Conservation (phyloP, 2,888 invertebrate species). For the Cloeon dipterum region DNA sequence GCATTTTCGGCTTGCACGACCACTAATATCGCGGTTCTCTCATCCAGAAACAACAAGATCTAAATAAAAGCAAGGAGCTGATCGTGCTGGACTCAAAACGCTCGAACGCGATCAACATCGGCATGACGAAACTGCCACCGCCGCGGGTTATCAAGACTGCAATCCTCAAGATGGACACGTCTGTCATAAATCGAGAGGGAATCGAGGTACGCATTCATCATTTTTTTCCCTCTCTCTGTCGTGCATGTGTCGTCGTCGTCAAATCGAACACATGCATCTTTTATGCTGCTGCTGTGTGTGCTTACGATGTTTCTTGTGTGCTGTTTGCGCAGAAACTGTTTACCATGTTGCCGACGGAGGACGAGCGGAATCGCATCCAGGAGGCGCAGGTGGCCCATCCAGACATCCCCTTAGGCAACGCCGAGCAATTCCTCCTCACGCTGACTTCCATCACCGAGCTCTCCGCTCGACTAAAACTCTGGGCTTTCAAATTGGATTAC, state of each 20-base stretch:
- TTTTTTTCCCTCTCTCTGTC: background rate
- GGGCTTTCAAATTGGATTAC: constrained; percentile 98
- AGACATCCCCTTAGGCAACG: constrained; percentile 76
- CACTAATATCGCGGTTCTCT: too few species aligned
- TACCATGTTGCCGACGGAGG: constrained; percentile 92
- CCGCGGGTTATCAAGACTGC: constrained; percentile 97
- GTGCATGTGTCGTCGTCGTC: background rate
- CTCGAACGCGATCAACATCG: constrained; percentile 98
- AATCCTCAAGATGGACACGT: constrained; percentile 96
- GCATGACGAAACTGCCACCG: constrained; percentile 95
- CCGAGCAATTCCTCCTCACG: constrained; percentile 95
- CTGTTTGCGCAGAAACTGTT: constrained; percentile 48
- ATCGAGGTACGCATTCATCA: constrained; percentile 46
- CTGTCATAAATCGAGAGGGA: constrained; percentile 92
- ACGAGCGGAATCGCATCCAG: constrained; percentile 86
- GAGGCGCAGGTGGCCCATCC: constrained; percentile 87
- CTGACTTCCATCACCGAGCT: constrained; percentile 89
- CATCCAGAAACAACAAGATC: constrained; percentile 55
- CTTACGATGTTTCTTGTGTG: background rate
- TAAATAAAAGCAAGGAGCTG: constrained; percentile 71
- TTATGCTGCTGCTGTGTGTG: background rate
- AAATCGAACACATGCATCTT: background rate
- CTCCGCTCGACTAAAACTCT: constrained; percentile 75
- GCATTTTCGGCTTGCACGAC: too few species aligned
- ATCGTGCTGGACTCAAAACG: constrained; percentile 91